Base-by-base conservation (phyloP, 2,113 vertebrate species). In the Pitta sordida region DNA sequence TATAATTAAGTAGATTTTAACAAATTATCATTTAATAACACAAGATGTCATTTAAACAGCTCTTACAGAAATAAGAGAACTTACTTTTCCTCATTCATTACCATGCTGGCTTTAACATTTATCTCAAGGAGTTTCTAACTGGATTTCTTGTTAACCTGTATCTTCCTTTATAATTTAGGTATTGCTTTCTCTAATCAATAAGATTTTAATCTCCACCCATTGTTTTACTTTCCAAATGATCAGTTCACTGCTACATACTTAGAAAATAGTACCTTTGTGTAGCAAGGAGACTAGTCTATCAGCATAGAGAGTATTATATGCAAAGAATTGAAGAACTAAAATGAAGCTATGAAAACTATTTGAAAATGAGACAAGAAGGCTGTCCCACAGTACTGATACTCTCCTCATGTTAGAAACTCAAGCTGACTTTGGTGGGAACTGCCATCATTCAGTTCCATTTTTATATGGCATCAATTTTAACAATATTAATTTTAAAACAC, bases 41-140 rank as follows among this genome's bases (percentile, higher is more conserved):
- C 1, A 30, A 23, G 9, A 32, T 64, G 59, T 59, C 6, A 73
- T 64, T 86, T 52, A 53, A 88, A 34, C 4, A 58, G 17, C 11
- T 29, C 15, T 11, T 20, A 53, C 3, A 56, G 3, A 18, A 69
- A 80, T 18, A 5, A 0, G 0, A 73, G 6, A 15, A 62, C 32
- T 83, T 86, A 6, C 8, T 85, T 78, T 34, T 85, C 37, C 8
- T 83, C 15, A 46, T 77, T 80, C 49, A 13, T 69, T 86, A 23
- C 10, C 5, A 24, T 37, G 18, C 4, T 73, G 19, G 3, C 15
- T 69, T 16, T 11, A 13, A n/a, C 2, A 69, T 49, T n/a, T 53
- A 9, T 22, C 12, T 44, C 65, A 21, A 53, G 11, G 24, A 78
- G 2, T n/a, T 81, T 84, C 22, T 62, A 53, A 70, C 3, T 16